Evolutionary conservation across 2,113 vertebrate species (phyloP).

Genomic region (Zosterops lateralis): DNA sequence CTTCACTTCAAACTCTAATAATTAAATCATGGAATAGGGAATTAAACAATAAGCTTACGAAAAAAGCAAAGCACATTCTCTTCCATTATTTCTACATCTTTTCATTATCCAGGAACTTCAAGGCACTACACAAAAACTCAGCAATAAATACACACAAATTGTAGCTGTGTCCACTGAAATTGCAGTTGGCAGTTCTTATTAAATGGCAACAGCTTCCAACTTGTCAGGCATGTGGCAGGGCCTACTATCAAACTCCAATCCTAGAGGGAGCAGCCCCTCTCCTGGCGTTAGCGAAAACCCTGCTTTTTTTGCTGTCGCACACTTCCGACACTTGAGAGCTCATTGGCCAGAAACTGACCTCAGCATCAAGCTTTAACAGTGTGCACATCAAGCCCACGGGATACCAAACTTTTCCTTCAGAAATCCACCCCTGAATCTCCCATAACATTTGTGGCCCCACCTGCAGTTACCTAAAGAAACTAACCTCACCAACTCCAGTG

Average conservation of each 20-base stretch:
- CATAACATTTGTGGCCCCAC: background rate
- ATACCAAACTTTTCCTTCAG: background rate
- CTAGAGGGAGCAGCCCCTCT: constrained; percentile 70
- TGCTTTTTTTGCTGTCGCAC: constrained; percentile 83
- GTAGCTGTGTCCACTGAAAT: fast-evolving
- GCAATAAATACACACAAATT: background rate
- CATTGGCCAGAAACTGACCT: constrained; percentile 67
- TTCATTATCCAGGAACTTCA: background rate
- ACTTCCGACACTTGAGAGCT: constrained; percentile 90
- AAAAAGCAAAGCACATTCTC: background rate
- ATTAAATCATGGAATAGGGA: fast-evolving
- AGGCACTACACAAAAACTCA: background rate
- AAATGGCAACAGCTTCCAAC: background rate
- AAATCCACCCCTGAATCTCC: background rate
- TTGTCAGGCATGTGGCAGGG: constrained; percentile 79
- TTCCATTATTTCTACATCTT: background rate
- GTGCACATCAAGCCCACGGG: constrained; percentile 58
- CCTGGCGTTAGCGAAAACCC: constrained; percentile 82
- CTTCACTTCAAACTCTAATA: background rate
- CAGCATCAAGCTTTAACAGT: constrained; percentile 87
- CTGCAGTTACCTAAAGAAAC: background rate
- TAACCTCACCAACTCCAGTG: background rate
- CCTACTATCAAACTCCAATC: constrained; percentile 86
- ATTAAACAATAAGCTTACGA: background rate
- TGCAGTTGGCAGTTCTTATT: background rate